Evolutionary conservation across 2,113 vertebrate species (phyloP).

Genomic region (Dolichallabes microphthalmus): DNA sequence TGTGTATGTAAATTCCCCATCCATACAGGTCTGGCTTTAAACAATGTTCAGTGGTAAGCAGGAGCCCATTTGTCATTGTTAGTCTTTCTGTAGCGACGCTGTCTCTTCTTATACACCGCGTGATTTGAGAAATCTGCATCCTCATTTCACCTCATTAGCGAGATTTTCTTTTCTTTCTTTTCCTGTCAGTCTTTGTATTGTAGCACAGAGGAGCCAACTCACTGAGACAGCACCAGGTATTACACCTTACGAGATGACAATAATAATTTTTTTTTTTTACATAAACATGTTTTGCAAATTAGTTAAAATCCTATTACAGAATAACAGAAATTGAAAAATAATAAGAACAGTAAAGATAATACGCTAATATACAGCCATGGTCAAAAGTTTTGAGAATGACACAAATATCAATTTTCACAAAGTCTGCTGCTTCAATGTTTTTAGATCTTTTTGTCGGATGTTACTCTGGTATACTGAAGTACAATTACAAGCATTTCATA

Average conservation of each 20-base stretch:
- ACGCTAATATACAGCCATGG: not conserved
- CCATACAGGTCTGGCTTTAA: not conserved
- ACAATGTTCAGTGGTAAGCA: not conserved
- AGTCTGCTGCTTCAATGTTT: no score
- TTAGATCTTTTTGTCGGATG: no score
- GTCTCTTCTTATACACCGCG: not conserved
- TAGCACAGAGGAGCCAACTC: not conserved
- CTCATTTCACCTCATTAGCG: not conserved
- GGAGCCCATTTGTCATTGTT: slow-evolving; percentile 25
- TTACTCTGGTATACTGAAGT: no score
- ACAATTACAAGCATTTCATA: no score
- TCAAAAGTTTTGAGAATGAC: no score
- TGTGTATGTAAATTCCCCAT: not conserved
- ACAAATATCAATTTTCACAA: no score
- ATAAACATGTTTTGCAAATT: not conserved
- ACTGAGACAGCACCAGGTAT: not conserved
- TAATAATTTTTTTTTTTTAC: not conserved
- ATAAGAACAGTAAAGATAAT: no score
- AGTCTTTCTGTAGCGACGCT: slow-evolving; percentile 1
- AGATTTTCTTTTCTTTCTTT: not conserved
- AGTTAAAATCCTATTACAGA: no score
- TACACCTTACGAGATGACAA: not conserved
- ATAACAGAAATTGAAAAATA: no score
- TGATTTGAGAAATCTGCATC: not conserved
- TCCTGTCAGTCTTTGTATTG: not conserved